phyloP scores from a whole-genome alignment of 1,140 invertebrate species.

The Psix sp. region DNA sequence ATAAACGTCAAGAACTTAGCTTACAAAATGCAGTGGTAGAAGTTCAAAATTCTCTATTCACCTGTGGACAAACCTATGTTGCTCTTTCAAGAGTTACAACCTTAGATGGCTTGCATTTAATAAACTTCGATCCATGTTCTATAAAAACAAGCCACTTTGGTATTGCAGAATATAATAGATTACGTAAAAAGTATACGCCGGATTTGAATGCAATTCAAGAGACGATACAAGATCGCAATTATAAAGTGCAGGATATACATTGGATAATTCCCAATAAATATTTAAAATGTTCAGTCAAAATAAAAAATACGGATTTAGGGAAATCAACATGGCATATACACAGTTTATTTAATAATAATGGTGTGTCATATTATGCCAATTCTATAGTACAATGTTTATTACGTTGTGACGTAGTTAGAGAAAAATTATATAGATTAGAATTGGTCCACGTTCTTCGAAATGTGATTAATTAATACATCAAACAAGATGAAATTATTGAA shows the following conservation, averaged over 20 bases:
- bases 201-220: background rate
- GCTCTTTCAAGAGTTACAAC: constrained; percentile 66
- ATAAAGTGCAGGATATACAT: constrained; percentile 6
- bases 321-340: background rate
- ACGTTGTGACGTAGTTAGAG: constrained; percentile 2
- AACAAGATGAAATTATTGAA: too few relatives aligned
- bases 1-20: constrained; percentile 71
- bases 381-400: constrained; percentile 13
- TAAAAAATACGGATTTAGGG: background rate
- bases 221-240: background rate
- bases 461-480: too few relatives aligned
- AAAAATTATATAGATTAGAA: constrained; percentile 1
- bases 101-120: constrained; percentile 63
- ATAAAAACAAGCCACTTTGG: constrained; percentile 52
- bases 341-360: constrained; percentile 11
- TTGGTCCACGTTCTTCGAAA: too few relatives aligned
- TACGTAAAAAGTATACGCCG: constrained; percentile 31
- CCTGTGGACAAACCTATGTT: constrained; percentile 67
- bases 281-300: constrained; percentile 1
- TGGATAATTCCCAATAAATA: constrained; percentile 20
- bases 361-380: constrained; percentile 23
- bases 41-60: constrained; percentile 63
- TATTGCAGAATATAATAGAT: constrained; percentile 63
- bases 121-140: constrained; percentile 62
- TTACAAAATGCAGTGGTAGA: constrained; percentile 63